Conservation (phyloP, 2,113 vertebrate genomes). For the Calyptommatus sinebrachiatus region DNA sequence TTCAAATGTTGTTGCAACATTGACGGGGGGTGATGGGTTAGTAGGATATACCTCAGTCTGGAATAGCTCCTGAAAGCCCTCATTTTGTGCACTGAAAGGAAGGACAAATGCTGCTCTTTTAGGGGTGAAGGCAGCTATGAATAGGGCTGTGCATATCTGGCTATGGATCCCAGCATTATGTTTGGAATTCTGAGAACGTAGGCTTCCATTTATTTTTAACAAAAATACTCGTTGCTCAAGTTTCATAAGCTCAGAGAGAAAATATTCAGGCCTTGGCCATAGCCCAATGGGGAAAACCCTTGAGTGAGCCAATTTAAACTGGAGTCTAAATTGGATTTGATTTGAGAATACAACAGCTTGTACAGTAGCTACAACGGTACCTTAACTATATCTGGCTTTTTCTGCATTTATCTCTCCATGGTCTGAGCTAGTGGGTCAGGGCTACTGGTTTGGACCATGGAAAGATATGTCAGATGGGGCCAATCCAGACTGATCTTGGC, state of each 20-base stretch:
- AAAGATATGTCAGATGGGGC: too few species aligned
- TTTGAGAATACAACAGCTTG: not conserved
- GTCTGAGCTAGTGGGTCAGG: too few species aligned
- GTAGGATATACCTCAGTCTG: slow-evolving; percentile 37
- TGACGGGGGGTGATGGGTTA: slow-evolving; percentile 44
- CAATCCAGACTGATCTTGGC: too few species aligned
- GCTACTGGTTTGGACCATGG: too few species aligned
- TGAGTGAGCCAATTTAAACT: not conserved
- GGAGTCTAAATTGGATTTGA: not conserved
- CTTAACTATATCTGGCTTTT: too few species aligned
- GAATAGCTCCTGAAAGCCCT: slow-evolving; percentile 7
- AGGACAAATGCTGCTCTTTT: slow-evolving; percentile 52
- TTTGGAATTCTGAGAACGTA: not conserved
- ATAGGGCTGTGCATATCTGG: not conserved
- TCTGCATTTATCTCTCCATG: too few species aligned
- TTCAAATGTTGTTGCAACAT: slow-evolving; percentile 46
- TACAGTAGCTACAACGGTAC: too few species aligned
- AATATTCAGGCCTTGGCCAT: not conserved
- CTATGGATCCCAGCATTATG: not conserved
- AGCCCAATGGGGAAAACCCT: not conserved
- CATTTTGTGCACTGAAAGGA: slow-evolving; percentile 16
- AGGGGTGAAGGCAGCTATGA: slow-evolving; percentile 4
- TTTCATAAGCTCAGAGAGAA: not conserved
- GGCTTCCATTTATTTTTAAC: slow-evolving; percentile 14
- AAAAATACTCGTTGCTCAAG: not conserved